phyloP scores from a whole-genome alignment of 2,113 vertebrate genomes.

The Oryzias woworae region DNA sequence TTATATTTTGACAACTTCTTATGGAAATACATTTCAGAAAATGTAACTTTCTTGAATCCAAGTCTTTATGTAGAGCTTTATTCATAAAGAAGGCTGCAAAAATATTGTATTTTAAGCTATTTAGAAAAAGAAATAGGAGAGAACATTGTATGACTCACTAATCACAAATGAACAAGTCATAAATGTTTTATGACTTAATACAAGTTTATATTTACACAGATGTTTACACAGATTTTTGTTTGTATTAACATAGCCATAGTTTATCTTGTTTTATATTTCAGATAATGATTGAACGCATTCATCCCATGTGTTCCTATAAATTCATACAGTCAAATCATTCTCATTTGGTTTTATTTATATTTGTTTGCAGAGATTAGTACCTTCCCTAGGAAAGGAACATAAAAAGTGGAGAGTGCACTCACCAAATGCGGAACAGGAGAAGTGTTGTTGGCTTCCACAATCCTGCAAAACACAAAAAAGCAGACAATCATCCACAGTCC shows the following conservation, averaged over 20 bases:
- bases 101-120: not conserved
- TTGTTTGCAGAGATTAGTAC: not conserved
- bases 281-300: too few relatives aligned
- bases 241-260: too few relatives aligned
- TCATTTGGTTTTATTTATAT: not conserved
- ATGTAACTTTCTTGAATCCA: not conserved
- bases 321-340: not conserved
- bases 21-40: not conserved
- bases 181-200: too few relatives aligned
- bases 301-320: not conserved
- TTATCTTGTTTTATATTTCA: too few relatives aligned
- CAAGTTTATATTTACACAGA: too few relatives aligned
- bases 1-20: too few relatives aligned
- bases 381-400: not conserved
- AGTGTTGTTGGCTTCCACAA: conserved; percentile 43
- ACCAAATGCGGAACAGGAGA: conserved; percentile 59
- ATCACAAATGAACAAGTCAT: not conserved
- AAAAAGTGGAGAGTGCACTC: conserved; percentile 53
- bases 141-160: not conserved
- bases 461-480: conserved; percentile 73
- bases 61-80: not conserved
- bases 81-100: not conserved
- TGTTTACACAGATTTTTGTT: too few relatives aligned
- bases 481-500: conserved; percentile 47
- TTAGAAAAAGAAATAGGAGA: not conserved